Evolutionary conservation across 2,888 invertebrate species (phyloP), one percentile per base, ranked within the genome.

Genomic region (Nipponacmea schrenckii): DNA sequence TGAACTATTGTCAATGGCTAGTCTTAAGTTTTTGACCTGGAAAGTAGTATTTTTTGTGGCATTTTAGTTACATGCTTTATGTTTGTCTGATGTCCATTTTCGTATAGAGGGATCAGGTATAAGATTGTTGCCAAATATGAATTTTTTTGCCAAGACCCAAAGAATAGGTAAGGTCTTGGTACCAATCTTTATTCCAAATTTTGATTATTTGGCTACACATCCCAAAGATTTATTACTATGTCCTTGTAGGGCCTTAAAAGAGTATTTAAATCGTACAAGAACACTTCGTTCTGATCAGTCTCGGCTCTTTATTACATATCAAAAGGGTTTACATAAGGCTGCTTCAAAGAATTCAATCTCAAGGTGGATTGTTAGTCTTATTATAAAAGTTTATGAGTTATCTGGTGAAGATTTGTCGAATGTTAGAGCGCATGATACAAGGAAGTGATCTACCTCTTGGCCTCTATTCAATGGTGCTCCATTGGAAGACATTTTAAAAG

Each of bases 71-170:
- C 66, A 66, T 15, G 66, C 66, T 0, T 15, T 66, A 17, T 4
- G 50, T 17, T 20, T 39, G 17, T 20, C 15, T 14, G n/a, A 24
- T n/a, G n/a, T 12, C 17, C 10, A 27, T 20, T 31, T 56, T 70
- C 14, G n/a, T 31, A 20, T 68, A 72, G 24, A 75, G 74, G 26
- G 65, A 56, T 1, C 71, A 70, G 27, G 77, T 7, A 39, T 39
- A 5, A 39, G 39, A 10, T 39, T 39, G 8, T 39, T 39, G 39
- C 39, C 39, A 39, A 39, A 39, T 7, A 39, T 39, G 39, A 39
- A 10, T 2, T 39, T 39, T 39, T 39, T 39, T 1, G 39, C 39
- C 1, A 39, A 39, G 8, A 39, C 39, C 1, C 39, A 39, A 39
- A 5, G 39, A 10, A 39, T 39, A 39, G 39, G 39, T 0, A 39